Evolutionary conservation across 2,888 invertebrate species (phyloP), one percentile per base, ranked within the genome.

Genomic region (Siphlonurus alternatus): DNA sequence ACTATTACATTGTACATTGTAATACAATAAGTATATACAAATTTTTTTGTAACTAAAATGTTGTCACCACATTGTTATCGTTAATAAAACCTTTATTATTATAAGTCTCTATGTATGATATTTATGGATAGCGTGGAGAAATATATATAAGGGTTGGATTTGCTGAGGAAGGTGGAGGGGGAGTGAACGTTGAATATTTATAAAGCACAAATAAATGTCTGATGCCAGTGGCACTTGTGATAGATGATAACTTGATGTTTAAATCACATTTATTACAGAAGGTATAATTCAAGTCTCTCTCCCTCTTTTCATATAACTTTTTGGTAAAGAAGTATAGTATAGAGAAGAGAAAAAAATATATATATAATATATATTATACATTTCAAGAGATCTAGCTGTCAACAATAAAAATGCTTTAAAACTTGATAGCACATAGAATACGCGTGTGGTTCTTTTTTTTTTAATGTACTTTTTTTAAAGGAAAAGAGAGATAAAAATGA

Each of bases 231-330:
- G 20, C n/a, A 20, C n/a, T n/a, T 56, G 5, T 56, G 56, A 56
- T 56, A 56, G 56, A 56, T 56, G 56, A 56, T 7, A 56, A n/a
- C 19, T 56, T 56, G 56, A 56, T 56, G 56, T 22, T 56, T 56
- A 56, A 56, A 56, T 56, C 56, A 56, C 56, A 56, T 56, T 56
- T 56, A 56, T 56, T 56, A 56, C n/a, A 22, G 5, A n/a, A n/a
- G 56, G 38, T 38, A 38, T 38, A 5, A 38, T 15, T 38, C 15
- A 10, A 10, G 7, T 38, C 15, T 38, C 38, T 15, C 38, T 10
- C 38, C 38, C 38, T 38, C 38, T 38, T 15, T 38, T 38, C 38
- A 10, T 38, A 5, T 38, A 38, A 5, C 15, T 38, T 15, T 38
- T 38, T 38, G 5, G 5, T 15, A 38, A 38, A 38, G 7, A 38